These are phyloP conservation scores for Catocala fraxini DNA, from an alignment of 2,888 invertebrate species.

Conservation along the genomic window DNA sequence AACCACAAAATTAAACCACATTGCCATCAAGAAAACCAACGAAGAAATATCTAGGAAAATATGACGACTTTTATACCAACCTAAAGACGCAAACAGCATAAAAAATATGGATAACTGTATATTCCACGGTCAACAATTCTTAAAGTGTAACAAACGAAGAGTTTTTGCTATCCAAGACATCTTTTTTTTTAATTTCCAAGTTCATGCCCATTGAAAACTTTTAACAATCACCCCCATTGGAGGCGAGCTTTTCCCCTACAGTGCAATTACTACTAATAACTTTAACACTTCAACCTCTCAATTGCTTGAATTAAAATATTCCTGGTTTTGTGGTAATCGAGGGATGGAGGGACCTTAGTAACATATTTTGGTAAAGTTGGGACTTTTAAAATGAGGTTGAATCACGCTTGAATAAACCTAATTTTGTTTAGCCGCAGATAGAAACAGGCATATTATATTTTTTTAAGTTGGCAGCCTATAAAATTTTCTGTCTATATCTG, in stretches of 20 bases:
- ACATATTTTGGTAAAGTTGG: conserved; percentile 5
- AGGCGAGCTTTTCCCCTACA: conserved; percentile 18
- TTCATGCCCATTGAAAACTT: conserved; percentile 37
- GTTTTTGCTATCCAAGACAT: conserved; percentile 16
- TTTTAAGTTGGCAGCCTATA: no score
- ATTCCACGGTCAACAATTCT: neutral
- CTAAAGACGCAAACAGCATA: neutral
- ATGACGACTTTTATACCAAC: neutral
- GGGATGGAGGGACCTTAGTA: neutral
- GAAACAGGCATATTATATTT: no score
- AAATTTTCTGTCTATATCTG: no score
- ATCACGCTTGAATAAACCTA: no score
- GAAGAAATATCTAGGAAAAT: neutral
- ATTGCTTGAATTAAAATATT: conserved; percentile 40
- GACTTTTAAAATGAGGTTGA: neutral
- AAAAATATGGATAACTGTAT: neutral
- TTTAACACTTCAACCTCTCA: conserved; percentile 35
- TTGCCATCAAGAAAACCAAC: neutral
- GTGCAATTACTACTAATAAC: conserved; percentile 49
- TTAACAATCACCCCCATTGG: conserved; percentile 25
- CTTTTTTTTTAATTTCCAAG: conserved; percentile 41
- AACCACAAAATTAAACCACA: no score
- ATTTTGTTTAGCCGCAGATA: neutral
- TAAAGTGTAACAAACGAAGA: conserved; percentile 24
- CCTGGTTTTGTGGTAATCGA: conserved; percentile 15